phyloP scores from a whole-genome alignment of 2,113 vertebrate species.

The Clupea harengus region DNA sequence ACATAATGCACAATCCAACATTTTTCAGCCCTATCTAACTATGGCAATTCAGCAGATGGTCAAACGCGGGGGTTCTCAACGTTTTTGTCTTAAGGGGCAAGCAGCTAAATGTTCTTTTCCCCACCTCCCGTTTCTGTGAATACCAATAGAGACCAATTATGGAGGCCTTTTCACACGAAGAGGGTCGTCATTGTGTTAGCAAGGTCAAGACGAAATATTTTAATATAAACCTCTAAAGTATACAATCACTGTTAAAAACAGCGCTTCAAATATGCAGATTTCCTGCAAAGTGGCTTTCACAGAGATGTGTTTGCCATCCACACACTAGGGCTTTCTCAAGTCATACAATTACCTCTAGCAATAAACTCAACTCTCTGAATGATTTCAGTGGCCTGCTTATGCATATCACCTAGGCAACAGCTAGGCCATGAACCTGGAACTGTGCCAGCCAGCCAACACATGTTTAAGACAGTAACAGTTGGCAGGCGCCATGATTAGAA shows the following conservation, averaged over 20 bases:
- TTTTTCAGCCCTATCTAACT: background rate
- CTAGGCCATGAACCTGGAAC: background rate
- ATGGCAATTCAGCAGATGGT: background rate
- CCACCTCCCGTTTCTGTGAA: background rate
- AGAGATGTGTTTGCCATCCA: background rate
- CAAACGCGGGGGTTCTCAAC: background rate
- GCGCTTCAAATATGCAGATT: background rate
- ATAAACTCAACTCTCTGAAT: background rate
- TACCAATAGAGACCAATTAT: background rate
- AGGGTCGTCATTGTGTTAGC: background rate
- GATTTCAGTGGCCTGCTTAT: background rate
- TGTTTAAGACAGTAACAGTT: background rate
- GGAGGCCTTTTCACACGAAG: background rate
- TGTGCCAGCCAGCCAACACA: background rate
- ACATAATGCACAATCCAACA: background rate
- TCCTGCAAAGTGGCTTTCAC: constrained; percentile 4
- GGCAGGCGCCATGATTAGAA: background rate
- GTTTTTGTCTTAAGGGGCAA: background rate
- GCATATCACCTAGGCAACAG: constrained; percentile 12
- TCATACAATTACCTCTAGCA: constrained; percentile 1
- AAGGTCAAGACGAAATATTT: background rate
- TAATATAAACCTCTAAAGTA: background rate
- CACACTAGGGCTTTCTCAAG: background rate
- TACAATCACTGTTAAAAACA: background rate
- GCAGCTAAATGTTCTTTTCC: background rate